Evolutionary conservation across 2,888 invertebrate species (phyloP).

Genomic region (Dynastes maya): DNA sequence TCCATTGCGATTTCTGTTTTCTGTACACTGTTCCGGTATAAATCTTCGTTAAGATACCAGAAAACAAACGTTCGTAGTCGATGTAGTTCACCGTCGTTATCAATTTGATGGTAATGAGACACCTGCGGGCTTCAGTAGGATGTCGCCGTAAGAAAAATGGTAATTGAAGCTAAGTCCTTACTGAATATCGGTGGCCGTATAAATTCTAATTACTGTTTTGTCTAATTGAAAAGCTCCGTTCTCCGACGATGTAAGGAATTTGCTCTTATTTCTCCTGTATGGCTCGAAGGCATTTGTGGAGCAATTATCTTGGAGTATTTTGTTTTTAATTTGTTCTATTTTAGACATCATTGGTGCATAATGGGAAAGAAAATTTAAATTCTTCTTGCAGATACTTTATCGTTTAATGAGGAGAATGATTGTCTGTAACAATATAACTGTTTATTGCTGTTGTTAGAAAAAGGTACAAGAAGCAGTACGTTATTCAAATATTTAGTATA

Average conservation of each 20-base stretch:
- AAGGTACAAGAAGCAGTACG: too few relatives aligned
- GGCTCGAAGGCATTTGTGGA: too few relatives aligned
- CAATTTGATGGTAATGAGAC: slow-evolving; percentile 23
- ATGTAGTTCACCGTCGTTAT: slow-evolving; percentile 16
- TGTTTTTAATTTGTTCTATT: too few relatives aligned
- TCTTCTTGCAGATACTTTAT: too few relatives aligned
- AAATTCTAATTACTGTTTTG: slow-evolving; percentile 10
- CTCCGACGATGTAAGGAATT: not conserved
- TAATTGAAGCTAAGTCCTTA: slow-evolving; percentile 4
- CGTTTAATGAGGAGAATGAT: too few relatives aligned
- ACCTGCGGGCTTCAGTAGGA: not conserved
- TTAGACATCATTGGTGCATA: too few relatives aligned
- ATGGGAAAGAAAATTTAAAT: too few relatives aligned
- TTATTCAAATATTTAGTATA: too few relatives aligned
- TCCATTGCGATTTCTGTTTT: slow-evolving; percentile 28
- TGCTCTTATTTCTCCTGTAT: not conserved
- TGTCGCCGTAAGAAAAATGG: slow-evolving; percentile 16
- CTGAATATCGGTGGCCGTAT: not conserved
- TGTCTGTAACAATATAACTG: too few relatives aligned
- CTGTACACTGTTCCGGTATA: slow-evolving; percentile 17
- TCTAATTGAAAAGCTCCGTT: not conserved
- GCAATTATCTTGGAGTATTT: too few relatives aligned
- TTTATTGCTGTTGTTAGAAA: too few relatives aligned
- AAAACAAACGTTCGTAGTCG: slow-evolving; percentile 12
- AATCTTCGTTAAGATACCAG: slow-evolving; percentile 29